Evolutionary conservation across 2,888 invertebrate species (phyloP).

Genomic region (Pantelozetes paolii): DNA sequence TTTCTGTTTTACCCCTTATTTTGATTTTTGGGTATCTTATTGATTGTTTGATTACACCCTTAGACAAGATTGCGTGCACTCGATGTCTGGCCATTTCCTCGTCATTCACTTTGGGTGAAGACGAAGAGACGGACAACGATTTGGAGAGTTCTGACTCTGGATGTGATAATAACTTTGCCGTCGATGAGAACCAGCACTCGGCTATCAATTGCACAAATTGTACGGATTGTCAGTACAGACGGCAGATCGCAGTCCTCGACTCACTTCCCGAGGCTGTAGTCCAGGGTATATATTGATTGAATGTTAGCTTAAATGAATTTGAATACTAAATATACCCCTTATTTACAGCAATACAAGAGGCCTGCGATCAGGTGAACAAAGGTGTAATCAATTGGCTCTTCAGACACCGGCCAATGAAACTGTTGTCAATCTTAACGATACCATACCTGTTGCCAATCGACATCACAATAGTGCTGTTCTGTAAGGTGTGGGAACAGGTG

Average conservation of each 20-base stretch:
- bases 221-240: conserved; percentile 76
- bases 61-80: conserved; percentile 70
- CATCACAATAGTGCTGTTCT: conserved; percentile 58
- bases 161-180: conserved; percentile 57
- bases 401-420: conserved; percentile 72
- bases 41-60: background rate
- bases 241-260: conserved; percentile 76
- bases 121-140: conserved; percentile 38
- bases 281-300: conserved; percentile 48
- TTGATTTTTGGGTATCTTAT: background rate
- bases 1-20: background rate
- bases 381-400: conserved; percentile 86
- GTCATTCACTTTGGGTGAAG: conserved; percentile 50
- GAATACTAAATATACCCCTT: background rate
- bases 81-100: conserved; percentile 70
- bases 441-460: conserved; percentile 85
- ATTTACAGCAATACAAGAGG: conserved; percentile 71
- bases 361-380: conserved; percentile 85
- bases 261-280: conserved; percentile 80
- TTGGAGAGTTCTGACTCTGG: conserved; percentile 42
- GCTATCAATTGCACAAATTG: conserved; percentile 60
- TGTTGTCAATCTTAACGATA: conserved; percentile 71
- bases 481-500: conserved; percentile 51
- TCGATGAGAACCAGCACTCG: background rate
- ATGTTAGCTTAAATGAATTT: background rate